phyloP scores from a whole-genome alignment of 1,140 invertebrate species.

The Sitophilus oryzae region DNA sequence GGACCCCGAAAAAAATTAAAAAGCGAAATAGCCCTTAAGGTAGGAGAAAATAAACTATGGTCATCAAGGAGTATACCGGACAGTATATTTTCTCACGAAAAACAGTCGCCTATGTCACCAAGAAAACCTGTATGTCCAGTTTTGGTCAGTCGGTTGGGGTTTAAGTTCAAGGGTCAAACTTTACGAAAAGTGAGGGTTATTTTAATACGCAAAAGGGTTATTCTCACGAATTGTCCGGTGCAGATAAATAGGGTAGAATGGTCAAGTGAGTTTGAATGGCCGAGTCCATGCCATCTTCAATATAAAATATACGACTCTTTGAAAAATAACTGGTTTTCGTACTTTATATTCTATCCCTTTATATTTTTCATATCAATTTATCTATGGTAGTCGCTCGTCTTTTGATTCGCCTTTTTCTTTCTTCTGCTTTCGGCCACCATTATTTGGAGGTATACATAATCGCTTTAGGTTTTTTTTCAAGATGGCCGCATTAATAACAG shows the following conservation, averaged over 20 bases:
- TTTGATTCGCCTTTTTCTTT: no score
- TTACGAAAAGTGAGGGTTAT: conserved; percentile 32
- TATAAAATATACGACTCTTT: conserved; percentile 6
- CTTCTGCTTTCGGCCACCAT: conserved; percentile 7
- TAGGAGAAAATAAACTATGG: conserved; percentile 23
- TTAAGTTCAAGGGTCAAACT: conserved; percentile 32
- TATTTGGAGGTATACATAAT: conserved; percentile 10
- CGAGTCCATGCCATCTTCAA: conserved; percentile 19
- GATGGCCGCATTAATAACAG: conserved; percentile 9
- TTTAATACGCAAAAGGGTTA: conserved; percentile 30
- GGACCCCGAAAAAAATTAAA: conserved; percentile 5
- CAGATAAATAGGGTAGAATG: conserved; percentile 35
- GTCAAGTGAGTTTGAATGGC: conserved; percentile 35
- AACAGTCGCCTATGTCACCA: conserved; percentile 30
- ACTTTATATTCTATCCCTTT: conserved; percentile 10
- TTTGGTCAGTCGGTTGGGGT: conserved; percentile 37
- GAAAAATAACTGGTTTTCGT: conserved; percentile 24
- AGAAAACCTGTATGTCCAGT: conserved; percentile 36
- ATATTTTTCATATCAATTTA: conserved; percentile 20
- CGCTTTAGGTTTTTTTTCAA: conserved; percentile 3
- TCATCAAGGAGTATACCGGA: conserved; percentile 25
- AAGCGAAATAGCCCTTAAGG: conserved; percentile 18
- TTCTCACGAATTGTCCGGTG: conserved; percentile 35
- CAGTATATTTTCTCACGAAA: conserved; percentile 34
- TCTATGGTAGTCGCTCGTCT: conserved; percentile 11